A percentile compares a stretch with the other conserved stretches of the same genome.
phyloP scores from a whole-genome alignment of 2,113 vertebrate species.

The Siniperca chuatsi region DNA sequence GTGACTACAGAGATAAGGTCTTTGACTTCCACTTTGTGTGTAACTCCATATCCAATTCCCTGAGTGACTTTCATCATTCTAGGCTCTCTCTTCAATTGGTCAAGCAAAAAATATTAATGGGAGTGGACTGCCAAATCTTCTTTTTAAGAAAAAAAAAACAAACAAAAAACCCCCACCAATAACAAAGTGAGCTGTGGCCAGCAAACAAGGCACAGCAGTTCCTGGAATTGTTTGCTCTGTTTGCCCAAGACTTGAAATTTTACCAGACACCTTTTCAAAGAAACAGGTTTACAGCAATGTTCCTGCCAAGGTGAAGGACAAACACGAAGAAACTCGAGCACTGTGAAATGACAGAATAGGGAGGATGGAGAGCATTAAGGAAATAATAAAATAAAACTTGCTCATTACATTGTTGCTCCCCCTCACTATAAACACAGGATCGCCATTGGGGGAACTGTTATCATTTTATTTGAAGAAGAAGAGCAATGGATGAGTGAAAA shows the following conservation, averaged over 20 bases:
- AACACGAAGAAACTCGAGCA: constrained; percentile 16
- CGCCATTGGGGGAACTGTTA: constrained; percentile 65
- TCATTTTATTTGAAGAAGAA: constrained; percentile 72
- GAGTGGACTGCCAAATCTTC: constrained; percentile 34
- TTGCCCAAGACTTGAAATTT: constrained; percentile 45
- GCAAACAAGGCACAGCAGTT: constrained; percentile 35
- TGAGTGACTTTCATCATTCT: constrained; percentile 40
- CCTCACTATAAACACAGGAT: constrained; percentile 59
- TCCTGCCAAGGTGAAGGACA: constrained; percentile 51
- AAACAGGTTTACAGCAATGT: constrained; percentile 45
- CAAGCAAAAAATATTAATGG: constrained; percentile 51
- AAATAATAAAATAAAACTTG: constrained; percentile 70
- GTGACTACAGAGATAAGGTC: constrained; percentile 9
- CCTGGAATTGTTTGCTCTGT: constrained; percentile 46
- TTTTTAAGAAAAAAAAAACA: constrained; percentile 28
- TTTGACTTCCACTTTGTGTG: constrained; percentile 28
- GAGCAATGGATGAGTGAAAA: constrained; percentile 44
- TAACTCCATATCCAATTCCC: constrained; percentile 26
- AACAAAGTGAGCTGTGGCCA: constrained; percentile 34
- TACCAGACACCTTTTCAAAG: constrained; percentile 48
- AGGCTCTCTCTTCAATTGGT: constrained; percentile 47
- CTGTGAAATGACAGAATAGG: constrained; percentile 29
- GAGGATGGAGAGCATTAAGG: constrained; percentile 41
- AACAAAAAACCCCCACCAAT: not conserved
- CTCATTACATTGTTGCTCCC: constrained; percentile 62